Evolutionary conservation across 2,797 vertebrate species (phyloP), one percentile per base, ranked within the genome.

Genomic region (Pseudotriccus pelzelni): DNA sequence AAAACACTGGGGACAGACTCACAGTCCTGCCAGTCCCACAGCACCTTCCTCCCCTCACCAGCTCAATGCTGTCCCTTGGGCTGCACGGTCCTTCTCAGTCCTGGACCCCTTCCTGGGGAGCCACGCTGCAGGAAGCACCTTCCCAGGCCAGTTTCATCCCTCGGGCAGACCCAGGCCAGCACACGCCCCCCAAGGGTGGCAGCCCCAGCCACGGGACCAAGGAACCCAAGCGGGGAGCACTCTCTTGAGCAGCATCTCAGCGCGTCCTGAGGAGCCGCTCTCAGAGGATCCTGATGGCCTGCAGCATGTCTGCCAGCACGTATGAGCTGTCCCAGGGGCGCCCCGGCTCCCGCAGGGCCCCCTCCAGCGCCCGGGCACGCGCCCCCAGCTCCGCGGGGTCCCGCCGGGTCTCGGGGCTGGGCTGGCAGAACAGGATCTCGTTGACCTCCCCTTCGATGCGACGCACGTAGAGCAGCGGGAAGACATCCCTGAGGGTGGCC

Each of bases 401-500:
- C 8, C 23, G 59, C 46, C 37, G 97, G 80, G 84, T 90, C 34
- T 86, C 92, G 0, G 83, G 53, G 56, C 77, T 81, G 34, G 76
- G 90, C 79, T 97, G 98, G 93, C 99, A 99, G 75, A 99, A 98
- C 8, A 99, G 97, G 74, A 99, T 99, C 97, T 99, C 99, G 0
- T 99, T 99, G 80, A 99, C 98, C 78, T 99, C 99, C 7, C 98
- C 99, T 52, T 99, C 98, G 5, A 99, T 99, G 72, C 72, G 97
- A 74, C 98, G 97, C 0, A 97, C 89, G 9, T 99, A 98, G 66
- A 99, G 98, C 41, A 98, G 91, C 0, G 98, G 98, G 68, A 98
- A 98, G 30, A 96, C 88, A 0, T 90, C 96, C 89, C 93, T 97
- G 78, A 98, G 97, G 28, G 91, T 50, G 12, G 89, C 93, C 95